Percentiles rank a stretch among this genome's conserved stretches.
phyloP scores from a whole-genome alignment of 2,113 vertebrate genomes.

The Actenoides lindsayi region DNA sequence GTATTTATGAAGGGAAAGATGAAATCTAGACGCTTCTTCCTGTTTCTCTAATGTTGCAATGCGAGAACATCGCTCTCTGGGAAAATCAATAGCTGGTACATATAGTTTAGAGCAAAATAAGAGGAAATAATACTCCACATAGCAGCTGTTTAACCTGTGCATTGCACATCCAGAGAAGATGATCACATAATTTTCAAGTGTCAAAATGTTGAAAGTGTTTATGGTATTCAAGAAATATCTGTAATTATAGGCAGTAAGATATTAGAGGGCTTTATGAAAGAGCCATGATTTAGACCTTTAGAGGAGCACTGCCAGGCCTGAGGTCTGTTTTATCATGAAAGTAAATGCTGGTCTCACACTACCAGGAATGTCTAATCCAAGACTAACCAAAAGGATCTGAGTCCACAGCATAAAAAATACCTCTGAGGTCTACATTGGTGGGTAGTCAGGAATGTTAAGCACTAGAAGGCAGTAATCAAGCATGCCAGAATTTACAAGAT shows the following conservation, averaged over 20 bases:
- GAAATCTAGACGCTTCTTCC: not conserved
- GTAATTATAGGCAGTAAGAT: not conserved
- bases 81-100: not conserved
- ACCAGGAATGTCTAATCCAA: not conserved
- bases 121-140: not conserved
- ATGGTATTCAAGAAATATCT: not conserved
- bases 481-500: not conserved
- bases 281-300: not conserved
- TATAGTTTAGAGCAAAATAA: not conserved
- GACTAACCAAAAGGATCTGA: not conserved
- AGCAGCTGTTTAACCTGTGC: not conserved
- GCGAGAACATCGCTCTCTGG: not conserved
- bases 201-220: not conserved
- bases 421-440: not conserved
- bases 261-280: not conserved
- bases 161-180: not conserved
- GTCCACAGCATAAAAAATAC: not conserved
- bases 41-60: not conserved
- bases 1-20: not conserved
- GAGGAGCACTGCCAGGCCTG: not conserved
- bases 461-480: not conserved
- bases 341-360: not conserved
- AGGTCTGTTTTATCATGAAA: not conserved
- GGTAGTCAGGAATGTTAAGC: not conserved
- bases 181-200: not conserved